Conservation (phyloP, 2,888 invertebrate species). For the Acleris emargana region DNA sequence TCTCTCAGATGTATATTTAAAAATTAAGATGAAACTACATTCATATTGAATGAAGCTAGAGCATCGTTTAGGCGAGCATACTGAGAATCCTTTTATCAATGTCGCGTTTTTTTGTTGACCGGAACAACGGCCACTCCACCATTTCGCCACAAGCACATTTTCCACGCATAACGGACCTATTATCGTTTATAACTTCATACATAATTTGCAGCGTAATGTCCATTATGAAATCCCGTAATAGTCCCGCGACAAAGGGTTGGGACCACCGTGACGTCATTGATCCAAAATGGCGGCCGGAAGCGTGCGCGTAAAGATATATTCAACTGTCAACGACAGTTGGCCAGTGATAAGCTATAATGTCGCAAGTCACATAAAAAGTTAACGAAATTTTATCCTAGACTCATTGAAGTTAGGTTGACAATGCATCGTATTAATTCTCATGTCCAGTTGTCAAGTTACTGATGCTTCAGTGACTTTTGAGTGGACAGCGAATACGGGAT, state of each 20-base stretch:
- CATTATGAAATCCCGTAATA: slow-evolving; percentile 20
- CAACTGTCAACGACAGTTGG: slow-evolving; percentile 47
- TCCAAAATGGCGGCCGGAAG: slow-evolving; percentile 47
- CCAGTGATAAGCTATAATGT: too few species aligned
- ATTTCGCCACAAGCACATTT: slow-evolving; percentile 23
- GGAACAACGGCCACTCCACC: slow-evolving; percentile 14
- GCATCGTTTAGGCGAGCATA: too few species aligned
- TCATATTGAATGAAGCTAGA: too few species aligned
- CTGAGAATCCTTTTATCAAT: too few species aligned
- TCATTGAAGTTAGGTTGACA: too few species aligned
- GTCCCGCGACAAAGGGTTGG: slow-evolving; percentile 31
- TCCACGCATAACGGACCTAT: slow-evolving; percentile 11
- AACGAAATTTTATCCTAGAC: too few species aligned
- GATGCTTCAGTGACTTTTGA: slow-evolving; percentile 42
- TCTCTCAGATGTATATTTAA: too few species aligned
- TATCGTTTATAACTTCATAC: slow-evolving; percentile 9
- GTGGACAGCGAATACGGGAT: slow-evolving; percentile 9
- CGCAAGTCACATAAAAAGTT: too few species aligned
- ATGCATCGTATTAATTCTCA: too few species aligned
- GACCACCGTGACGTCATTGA: slow-evolving; percentile 53
- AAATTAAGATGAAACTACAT: too few species aligned
- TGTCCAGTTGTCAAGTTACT: slow-evolving; percentile 39
- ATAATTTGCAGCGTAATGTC: slow-evolving; percentile 19
- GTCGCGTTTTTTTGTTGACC: not conserved
- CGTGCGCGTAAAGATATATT: slow-evolving; percentile 39